Conservation (phyloP, 2,797 vertebrate genomes). For the Sebastes cheni region DNA sequence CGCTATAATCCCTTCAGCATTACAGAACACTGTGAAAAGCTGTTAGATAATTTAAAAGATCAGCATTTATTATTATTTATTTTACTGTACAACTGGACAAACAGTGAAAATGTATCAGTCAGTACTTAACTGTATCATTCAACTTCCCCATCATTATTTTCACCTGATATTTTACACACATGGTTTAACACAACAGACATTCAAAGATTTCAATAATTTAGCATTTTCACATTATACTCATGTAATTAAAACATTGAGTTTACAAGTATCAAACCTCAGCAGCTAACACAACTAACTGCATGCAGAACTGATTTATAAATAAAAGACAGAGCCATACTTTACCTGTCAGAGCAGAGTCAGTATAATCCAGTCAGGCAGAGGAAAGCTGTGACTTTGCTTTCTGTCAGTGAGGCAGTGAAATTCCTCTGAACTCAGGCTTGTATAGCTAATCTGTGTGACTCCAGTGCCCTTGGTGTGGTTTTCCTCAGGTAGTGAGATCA, state of each 20-base stretch:
- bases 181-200: background rate
- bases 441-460: slow-evolving; percentile 46
- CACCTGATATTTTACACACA: background rate
- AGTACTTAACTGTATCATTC: background rate
- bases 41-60: background rate
- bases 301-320: background rate
- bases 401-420: slow-evolving; percentile 31
- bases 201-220: background rate
- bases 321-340: slow-evolving; percentile 25
- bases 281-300: background rate
- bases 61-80: background rate
- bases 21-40: background rate
- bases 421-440: slow-evolving; percentile 29
- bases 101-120: background rate
- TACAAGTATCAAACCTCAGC: background rate
- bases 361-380: slow-evolving; percentile 17
- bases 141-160: background rate
- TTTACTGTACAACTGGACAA: background rate
- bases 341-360: slow-evolving; percentile 53
- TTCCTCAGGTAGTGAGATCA: slow-evolving; percentile 67
- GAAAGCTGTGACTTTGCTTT: slow-evolving; percentile 37
- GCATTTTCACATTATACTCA: background rate
- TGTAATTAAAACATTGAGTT: background rate
- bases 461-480: slow-evolving; percentile 74
- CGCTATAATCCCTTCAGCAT: background rate